phyloP scores from a whole-genome alignment of 2,888 invertebrate species.

The Biston stratarius region DNA sequence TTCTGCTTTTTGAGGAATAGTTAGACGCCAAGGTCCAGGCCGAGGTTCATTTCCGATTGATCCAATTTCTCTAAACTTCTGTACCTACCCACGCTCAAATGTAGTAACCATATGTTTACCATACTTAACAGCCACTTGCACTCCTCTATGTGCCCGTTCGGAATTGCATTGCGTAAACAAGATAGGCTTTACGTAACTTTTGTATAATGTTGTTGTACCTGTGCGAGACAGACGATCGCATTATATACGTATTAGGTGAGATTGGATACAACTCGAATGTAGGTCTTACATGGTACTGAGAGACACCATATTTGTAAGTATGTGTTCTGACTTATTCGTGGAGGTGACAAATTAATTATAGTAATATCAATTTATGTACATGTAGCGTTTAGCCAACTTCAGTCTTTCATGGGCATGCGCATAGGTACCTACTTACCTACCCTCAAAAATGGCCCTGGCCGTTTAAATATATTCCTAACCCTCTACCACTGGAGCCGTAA shows the following conservation, averaged over 20 bases:
- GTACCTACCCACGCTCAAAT: conserved; percentile 16
- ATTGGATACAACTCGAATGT: neutral
- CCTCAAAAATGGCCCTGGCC: too few relatives aligned
- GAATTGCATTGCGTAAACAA: conserved; percentile 26
- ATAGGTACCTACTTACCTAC: too few relatives aligned
- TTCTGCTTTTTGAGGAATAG: too few relatives aligned
- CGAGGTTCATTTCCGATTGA: too few relatives aligned
- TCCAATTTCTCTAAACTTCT: too few relatives aligned
- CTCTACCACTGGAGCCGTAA: too few relatives aligned
- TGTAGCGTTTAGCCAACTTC: too few relatives aligned
- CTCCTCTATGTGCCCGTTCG: conserved; percentile 2
- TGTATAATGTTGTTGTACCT: conserved; percentile 6
- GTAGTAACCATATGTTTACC: conserved; percentile 10
- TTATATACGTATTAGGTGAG: conserved; percentile 18
- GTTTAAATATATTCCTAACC: too few relatives aligned
- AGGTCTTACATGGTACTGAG: conserved; percentile 2
- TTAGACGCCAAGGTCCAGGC: too few relatives aligned
- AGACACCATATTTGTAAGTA: neutral
- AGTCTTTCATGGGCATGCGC: too few relatives aligned
- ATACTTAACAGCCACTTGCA: conserved; percentile 23
- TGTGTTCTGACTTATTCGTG: neutral
- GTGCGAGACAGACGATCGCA: conserved; percentile 8
- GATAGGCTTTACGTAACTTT: conserved; percentile 7
- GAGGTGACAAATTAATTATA: neutral
- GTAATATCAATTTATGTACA: neutral